A percentile compares a stretch with the other conserved stretches of the same genome.
Evolutionary conservation across 2,113 vertebrate species (phyloP).

Genomic region (Oostethus manadensis): DNA sequence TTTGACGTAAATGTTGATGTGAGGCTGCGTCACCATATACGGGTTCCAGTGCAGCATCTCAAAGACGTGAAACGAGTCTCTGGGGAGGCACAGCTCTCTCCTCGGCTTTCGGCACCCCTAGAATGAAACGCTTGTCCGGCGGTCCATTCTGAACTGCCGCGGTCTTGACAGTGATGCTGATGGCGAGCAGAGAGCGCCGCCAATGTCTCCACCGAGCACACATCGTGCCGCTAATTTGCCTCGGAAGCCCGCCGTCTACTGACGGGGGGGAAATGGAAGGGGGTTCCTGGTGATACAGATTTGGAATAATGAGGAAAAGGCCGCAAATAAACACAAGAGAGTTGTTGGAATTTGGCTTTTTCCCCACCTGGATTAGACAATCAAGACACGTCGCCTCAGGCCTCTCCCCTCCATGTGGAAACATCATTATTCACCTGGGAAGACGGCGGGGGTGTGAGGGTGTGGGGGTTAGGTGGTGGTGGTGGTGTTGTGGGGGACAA

Average conservation of each 20-base stretch:
- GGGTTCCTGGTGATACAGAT: conserved; percentile 24
- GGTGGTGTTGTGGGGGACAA: no score
- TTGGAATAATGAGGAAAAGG: conserved; percentile 41
- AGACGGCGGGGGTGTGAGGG: conserved; percentile 44
- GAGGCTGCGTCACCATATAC: no score
- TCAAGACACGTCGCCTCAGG: conserved; percentile 52
- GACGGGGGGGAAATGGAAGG: neutral
- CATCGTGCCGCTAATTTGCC: conserved; percentile 34
- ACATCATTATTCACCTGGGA: conserved; percentile 54
- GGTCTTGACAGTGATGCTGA: conserved; percentile 48
- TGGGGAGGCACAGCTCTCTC: conserved; percentile 31
- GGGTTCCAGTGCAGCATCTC: no score
- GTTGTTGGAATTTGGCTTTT: neutral
- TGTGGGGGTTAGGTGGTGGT: no score
- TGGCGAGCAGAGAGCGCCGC: conserved; percentile 16
- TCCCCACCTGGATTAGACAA: conserved; percentile 30
- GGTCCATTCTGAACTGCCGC: conserved; percentile 7
- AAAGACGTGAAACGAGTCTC: no score
- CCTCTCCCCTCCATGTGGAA: conserved; percentile 37
- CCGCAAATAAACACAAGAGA: conserved; percentile 21
- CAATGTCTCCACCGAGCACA: conserved; percentile 34
- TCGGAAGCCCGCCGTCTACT: neutral
- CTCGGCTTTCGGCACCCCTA: conserved; percentile 39
- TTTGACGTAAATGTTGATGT: no score
- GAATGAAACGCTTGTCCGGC: no score